These are phyloP conservation scores for Musca vetustissima DNA, from an alignment of 1,140 invertebrate species.

Conservation along the genomic window DNA sequence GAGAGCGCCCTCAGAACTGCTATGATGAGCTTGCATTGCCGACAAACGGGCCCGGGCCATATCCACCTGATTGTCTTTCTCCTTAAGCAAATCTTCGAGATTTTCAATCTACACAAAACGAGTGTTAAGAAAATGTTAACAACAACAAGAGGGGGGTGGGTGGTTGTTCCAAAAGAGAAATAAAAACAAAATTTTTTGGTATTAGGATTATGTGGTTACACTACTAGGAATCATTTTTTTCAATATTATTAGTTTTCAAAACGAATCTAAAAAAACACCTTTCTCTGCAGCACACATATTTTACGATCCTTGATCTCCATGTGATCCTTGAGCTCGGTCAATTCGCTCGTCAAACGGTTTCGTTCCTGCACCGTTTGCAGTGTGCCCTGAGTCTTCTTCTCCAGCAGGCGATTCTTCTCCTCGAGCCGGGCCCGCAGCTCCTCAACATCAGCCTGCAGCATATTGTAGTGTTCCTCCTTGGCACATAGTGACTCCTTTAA, in stretches of 20 bases:
- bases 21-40: slow-evolving; percentile 90
- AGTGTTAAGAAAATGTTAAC: neutral
- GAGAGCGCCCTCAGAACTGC: slow-evolving; percentile 87
- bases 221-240: neutral
- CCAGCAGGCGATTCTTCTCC: slow-evolving; percentile 94
- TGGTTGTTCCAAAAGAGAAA: neutral
- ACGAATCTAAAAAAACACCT: slow-evolving; percentile 64
- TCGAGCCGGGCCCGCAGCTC: slow-evolving; percentile 90
- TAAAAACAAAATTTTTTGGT: neutral
- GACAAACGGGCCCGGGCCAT: slow-evolving; percentile 87
- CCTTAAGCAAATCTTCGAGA: slow-evolving; percentile 92
- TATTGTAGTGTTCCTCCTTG: slow-evolving; percentile 98
- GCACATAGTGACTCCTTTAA: slow-evolving; percentile 96
- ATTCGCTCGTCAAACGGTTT: slow-evolving; percentile 78
- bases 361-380: slow-evolving; percentile 87
- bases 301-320: slow-evolving; percentile 97
- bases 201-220: neutral
- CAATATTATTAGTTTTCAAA: no score
- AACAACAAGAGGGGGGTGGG: neutral
- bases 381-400: slow-evolving; percentile 92
- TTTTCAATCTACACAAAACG: slow-evolving; percentile 82
- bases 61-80: slow-evolving; percentile 97
- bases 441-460: slow-evolving; percentile 97
- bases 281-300: slow-evolving; percentile 94
- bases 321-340: slow-evolving; percentile 92